Evolutionary conservation across 2,113 vertebrate genomes (phyloP).

Genomic region (Hyla sarda): DNA sequence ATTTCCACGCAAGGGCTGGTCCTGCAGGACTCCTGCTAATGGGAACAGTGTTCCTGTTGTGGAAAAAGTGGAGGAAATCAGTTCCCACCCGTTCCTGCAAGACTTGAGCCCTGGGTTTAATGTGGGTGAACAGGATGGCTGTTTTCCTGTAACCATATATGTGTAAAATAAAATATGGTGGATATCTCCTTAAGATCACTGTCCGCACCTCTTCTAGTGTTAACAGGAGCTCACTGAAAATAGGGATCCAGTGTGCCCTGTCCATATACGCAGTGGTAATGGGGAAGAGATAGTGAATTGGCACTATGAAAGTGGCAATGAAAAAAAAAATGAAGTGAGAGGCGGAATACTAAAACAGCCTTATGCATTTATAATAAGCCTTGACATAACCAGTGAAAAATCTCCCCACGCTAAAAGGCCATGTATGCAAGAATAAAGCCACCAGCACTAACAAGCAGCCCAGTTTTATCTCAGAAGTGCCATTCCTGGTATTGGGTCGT

Average conservation of each 20-base stretch:
- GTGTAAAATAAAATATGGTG: too few relatives aligned
- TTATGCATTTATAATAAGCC: slow-evolving; percentile 42
- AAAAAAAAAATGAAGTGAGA: slow-evolving; percentile 21
- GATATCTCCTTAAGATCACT: neutral
- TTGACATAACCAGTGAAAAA: slow-evolving; percentile 32
- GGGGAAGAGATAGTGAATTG: neutral
- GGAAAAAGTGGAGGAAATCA: too few relatives aligned
- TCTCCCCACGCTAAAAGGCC: neutral
- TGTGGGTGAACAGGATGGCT: too few relatives aligned
- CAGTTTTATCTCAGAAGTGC: neutral
- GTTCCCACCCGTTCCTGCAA: too few relatives aligned
- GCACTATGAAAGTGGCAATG: slow-evolving; percentile 25
- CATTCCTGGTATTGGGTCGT: neutral
- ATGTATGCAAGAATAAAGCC: neutral
- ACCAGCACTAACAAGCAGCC: neutral
- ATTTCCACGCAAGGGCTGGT: too few relatives aligned
- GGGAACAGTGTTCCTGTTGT: too few relatives aligned
- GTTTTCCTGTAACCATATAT: too few relatives aligned
- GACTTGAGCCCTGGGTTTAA: too few relatives aligned
- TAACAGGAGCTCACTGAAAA: neutral
- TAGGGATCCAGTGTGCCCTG: neutral
- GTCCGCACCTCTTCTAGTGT: neutral
- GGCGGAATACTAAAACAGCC: slow-evolving; percentile 26
- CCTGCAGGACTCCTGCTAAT: too few relatives aligned
- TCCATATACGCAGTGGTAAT: neutral